Evolutionary conservation across 1,140 invertebrate species (phyloP), one percentile per base, ranked within the genome.

Genomic region (Leptopilina boulardi): DNA sequence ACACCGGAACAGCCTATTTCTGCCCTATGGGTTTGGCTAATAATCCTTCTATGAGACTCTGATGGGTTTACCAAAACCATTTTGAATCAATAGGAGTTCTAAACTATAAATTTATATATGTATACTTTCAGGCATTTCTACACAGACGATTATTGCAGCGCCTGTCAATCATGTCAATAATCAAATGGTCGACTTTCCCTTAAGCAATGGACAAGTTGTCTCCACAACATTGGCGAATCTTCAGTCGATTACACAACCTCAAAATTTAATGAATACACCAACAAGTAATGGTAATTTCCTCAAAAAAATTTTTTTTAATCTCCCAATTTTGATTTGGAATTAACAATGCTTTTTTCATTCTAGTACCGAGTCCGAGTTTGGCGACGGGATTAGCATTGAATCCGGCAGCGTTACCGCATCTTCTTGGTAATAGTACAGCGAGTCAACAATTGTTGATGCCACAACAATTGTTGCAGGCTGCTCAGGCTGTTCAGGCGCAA

Each of bases 131-230:
- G 97, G 97, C 78, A 96, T 98, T 85, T 96, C 97, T 19, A 96
- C 97, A 15, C 97, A 98, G 90, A 98, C 97, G 81, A 97, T 99
- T 74, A 92, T 99, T 71, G 98, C 97, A 56, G 98, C 98, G 87
- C 97, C 97, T 15, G 95, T 97, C 19, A 96, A 95, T 87, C 95
- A 95, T 88, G 94, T 95, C 73, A 95, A 94, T 86, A 95, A 95
- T 85, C 95, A 96, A 89, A 95, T 96, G 92, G 95, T 96, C 47
- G 97, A 95, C 88, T 90, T 94, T 87, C 95, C 93, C 73, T 92
- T 95, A 84, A 97, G 95, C 88, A 95, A 95, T 85, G 95, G 95
- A 34, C 96, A 97, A 91, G 94, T 96, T 44, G 94, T 97, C 2
- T 95, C 95, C n/a, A 97, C 95, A 6, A 96, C 96, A 21, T 89